These are phyloP conservation scores for Pampus argenteus DNA, from an alignment of 2,797 vertebrate species.

Conservation along the genomic window DNA sequence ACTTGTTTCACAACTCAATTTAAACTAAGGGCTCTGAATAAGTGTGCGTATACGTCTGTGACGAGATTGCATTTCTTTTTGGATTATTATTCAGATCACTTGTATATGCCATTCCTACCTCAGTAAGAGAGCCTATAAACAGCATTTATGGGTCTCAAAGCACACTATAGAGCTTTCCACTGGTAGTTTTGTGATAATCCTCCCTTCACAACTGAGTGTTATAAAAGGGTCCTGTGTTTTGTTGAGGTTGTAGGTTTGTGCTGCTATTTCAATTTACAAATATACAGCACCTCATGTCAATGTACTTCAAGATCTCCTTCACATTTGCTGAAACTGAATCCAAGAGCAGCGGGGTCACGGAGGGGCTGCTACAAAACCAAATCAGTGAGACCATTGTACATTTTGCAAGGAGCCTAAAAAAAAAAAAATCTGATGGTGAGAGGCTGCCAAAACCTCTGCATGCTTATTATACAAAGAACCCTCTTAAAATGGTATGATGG, in stretches of 20 bases:
- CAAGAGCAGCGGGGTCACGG: slow-evolving; percentile 39
- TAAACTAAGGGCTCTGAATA: slow-evolving; percentile 36
- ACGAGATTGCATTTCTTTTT: slow-evolving; percentile 17
- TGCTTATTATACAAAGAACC: slow-evolving; percentile 50
- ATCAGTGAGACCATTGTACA: slow-evolving; percentile 62
- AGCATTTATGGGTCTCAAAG: slow-evolving; percentile 48
- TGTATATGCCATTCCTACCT: slow-evolving; percentile 32
- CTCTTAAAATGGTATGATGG: slow-evolving; percentile 42
- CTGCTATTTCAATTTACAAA: slow-evolving; percentile 39
- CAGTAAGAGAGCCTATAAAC: slow-evolving; percentile 27
- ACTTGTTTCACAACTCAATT: slow-evolving; percentile 61
- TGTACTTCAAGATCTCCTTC: slow-evolving; percentile 31
- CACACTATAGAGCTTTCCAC: slow-evolving; percentile 16
- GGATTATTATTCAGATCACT: slow-evolving; percentile 50
- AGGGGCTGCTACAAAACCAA: slow-evolving; percentile 50
- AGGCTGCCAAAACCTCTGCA: slow-evolving; percentile 56
- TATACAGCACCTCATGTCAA: slow-evolving; percentile 20
- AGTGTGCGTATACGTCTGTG: not conserved
- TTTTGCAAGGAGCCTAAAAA: slow-evolving; percentile 48
- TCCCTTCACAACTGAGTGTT: slow-evolving; percentile 24
- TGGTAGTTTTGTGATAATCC: slow-evolving; percentile 48
- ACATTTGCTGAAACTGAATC: slow-evolving; percentile 47
- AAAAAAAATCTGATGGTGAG: slow-evolving; percentile 37
- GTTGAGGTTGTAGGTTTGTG: slow-evolving; percentile 48
- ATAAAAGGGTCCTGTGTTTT: slow-evolving; percentile 40